These are phyloP conservation scores for Hipposideros larvatus DNA, from an alignment of 2,797 vertebrate genomes.

Conservation along the genomic window DNA sequence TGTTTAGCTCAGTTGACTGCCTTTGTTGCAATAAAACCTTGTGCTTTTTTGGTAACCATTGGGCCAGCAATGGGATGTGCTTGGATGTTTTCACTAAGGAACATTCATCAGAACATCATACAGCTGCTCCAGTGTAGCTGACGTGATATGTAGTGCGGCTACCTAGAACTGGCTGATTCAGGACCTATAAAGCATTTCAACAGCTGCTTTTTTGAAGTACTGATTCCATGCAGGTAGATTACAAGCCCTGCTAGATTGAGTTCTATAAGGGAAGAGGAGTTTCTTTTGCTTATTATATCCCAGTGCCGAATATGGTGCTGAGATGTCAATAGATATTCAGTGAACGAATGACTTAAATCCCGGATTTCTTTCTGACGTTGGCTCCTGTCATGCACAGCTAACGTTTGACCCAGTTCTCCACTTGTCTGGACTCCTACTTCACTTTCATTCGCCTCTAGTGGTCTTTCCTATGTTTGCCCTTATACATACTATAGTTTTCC, in stretches of 20 bases:
- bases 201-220: neutral
- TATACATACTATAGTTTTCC: neutral
- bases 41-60: constrained; percentile 22
- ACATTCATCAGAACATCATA: neutral
- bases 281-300: constrained; percentile 27
- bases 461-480: neutral
- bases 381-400: neutral
- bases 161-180: neutral
- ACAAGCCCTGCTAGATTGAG: neutral
- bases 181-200: neutral
- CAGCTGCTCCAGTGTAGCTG: neutral
- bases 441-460: neutral
- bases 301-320: neutral
- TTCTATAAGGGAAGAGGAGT: neutral
- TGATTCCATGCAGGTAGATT: neutral
- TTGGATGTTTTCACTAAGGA: neutral
- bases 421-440: neutral
- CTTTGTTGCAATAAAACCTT: constrained; percentile 17
- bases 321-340: neutral
- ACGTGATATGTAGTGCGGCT: neutral
- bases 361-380: neutral
- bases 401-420: neutral
- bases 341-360: neutral
- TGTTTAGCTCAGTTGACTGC: neutral
- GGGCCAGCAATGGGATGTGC: neutral